phyloP scores from a whole-genome alignment of 2,797 vertebrate species.

The Ibycter americanus region DNA sequence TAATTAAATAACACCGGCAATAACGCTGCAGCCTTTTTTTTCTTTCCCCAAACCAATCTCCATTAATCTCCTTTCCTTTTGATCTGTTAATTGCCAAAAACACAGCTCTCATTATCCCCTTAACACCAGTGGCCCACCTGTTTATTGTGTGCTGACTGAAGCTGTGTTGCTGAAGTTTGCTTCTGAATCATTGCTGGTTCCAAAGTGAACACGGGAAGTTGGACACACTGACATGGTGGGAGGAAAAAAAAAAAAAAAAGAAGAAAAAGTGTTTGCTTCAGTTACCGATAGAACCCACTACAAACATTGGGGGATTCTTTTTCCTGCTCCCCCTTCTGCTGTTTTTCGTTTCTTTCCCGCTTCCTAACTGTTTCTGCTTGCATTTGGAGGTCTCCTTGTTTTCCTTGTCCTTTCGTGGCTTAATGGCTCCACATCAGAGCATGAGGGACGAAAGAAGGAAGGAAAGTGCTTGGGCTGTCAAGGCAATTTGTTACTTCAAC shows the following conservation, averaged over 20 bases:
- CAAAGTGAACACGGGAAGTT: background rate
- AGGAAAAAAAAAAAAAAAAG: rapidly evolving
- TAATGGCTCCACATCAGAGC: background rate
- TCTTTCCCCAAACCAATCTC: background rate
- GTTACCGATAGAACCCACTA: background rate
- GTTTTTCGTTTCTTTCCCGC: background rate
- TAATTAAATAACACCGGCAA: background rate
- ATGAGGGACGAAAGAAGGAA: background rate
- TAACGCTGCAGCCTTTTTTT: background rate
- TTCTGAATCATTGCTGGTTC: background rate
- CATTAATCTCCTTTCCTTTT: background rate
- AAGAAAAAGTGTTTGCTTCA: rapidly evolving
- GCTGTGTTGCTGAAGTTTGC: background rate
- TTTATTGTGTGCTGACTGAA: background rate
- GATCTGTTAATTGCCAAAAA: background rate
- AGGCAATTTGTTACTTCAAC: background rate
- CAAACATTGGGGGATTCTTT: background rate
- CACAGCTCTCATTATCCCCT: background rate
- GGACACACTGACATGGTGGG: background rate
- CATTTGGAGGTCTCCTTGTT: background rate
- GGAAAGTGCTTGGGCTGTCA: background rate
- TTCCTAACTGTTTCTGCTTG: background rate
- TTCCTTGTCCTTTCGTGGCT: background rate
- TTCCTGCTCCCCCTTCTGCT: background rate
- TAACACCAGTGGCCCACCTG: background rate